Evolutionary conservation across 2,888 invertebrate genomes (phyloP), one percentile per base, ranked within the genome.

Genomic region (Pantelozetes paolii): DNA sequence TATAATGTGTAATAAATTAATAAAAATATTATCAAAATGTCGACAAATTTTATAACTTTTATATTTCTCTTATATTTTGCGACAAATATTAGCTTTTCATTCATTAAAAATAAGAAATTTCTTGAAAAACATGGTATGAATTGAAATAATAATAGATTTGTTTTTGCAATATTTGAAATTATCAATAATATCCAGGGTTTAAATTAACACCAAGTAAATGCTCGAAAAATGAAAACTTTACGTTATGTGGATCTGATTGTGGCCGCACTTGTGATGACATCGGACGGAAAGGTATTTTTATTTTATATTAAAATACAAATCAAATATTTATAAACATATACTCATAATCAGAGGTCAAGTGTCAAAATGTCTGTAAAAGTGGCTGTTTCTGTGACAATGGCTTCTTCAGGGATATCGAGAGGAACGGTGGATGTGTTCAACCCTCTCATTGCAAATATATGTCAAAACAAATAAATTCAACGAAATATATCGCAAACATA

Each of bases 361-460:
- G 57, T 23, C 8, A 6, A 1, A 13, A 64, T n/a, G n/a, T 1
- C n/a, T 64, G 64, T n/a, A 64, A 8, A 2, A 64, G 11, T 20
- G 64, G 64, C 8, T 64, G 64, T 11, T 64, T 64, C n/a, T 64
- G 64, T 64, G 20, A 9, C 15, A 2, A 5, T 8, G 64, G 64
- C 9, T 64, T 18, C 30, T 64, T n/a, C 36, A 13, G 64, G 8
- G 64, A 36, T 36, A 18, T 36, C 36, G 9, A 30, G 13, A 26
- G 13, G 13, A 64, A 20, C n/a, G 30, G 36, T 36, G 5, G 36
- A 36, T 64, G 64, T n/a, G 64, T 36, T n/a, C 64, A 36, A 13
- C 26, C 64, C 5, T 64, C 8, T 20, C 36, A 36, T 2, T 64
- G 64, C 64, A 20, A 28, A 28, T 23, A 2, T 15, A 2, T 36